These are phyloP conservation scores for Nasonovia ribisnigri DNA, from an alignment of 2,888 invertebrate genomes.

Conservation along the genomic window DNA sequence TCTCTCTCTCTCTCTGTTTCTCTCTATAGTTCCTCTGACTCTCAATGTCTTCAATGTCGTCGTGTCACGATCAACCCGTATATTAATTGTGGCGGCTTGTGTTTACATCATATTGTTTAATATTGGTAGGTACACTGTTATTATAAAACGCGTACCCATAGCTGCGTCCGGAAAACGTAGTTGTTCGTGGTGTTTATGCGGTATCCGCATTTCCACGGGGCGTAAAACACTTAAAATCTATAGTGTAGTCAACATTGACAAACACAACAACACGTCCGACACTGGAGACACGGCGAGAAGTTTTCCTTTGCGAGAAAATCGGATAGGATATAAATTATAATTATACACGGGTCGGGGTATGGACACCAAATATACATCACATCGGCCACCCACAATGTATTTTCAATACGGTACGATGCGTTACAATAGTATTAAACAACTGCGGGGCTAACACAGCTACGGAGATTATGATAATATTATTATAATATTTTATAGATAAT, in stretches of 20 bases:
- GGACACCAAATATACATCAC: not conserved
- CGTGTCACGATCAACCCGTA: not conserved
- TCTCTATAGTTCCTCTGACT: not conserved
- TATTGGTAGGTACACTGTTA: not conserved
- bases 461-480: not conserved
- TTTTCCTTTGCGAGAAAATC: not conserved
- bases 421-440: not conserved
- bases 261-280: not conserved
- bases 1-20: not conserved
- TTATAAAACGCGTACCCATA: not conserved
- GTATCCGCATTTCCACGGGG: not conserved
- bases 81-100: not conserved
- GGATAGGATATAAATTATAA: not conserved
- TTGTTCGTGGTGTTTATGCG: not conserved
- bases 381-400: not conserved
- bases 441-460: not conserved
- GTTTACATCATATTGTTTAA: not conserved
- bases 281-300: not conserved
- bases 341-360: not conserved
- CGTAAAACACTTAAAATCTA: not conserved
- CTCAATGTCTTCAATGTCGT: not conserved
- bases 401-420: not conserved
- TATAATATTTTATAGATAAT: not conserved
- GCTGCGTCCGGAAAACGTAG: not conserved
- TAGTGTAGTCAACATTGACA: not conserved